Evolutionary conservation across 2,888 invertebrate species (phyloP).

Genomic region (Epiblema foenella): DNA sequence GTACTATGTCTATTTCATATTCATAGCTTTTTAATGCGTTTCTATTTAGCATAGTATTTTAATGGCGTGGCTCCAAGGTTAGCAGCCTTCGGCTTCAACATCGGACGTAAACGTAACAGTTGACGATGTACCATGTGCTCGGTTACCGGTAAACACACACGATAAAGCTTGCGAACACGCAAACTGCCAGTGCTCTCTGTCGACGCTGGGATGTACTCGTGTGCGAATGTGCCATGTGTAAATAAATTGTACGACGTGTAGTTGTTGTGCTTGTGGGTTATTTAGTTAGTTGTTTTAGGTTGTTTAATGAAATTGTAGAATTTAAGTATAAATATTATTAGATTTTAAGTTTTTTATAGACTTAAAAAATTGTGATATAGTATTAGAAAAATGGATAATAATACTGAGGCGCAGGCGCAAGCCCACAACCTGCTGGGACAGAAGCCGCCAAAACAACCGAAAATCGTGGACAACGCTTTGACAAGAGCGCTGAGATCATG

Average conservation of each 20-base stretch:
- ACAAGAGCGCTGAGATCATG: slow-evolving; percentile 72
- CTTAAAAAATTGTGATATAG: slow-evolving; percentile 31
- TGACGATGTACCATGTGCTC: slow-evolving; percentile 38
- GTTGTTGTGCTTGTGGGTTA: slow-evolving; percentile 7
- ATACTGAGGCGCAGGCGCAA: slow-evolving; percentile 65
- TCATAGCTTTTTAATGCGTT: background rate
- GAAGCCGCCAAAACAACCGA: slow-evolving; percentile 56
- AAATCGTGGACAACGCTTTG: slow-evolving; percentile 64
- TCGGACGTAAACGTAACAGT: slow-evolving; percentile 27
- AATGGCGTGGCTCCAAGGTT: slow-evolving; percentile 25
- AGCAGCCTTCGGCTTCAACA: slow-evolving; percentile 27
- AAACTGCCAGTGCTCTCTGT: slow-evolving; percentile 36
- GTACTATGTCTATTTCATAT: background rate
- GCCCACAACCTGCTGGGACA: slow-evolving; percentile 76
- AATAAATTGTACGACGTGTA: slow-evolving; percentile 18
- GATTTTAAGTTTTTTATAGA: background rate
- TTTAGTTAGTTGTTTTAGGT: background rate
- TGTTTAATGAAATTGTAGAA: background rate
- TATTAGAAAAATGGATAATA: slow-evolving; percentile 61
- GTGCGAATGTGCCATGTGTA: slow-evolving; percentile 38
- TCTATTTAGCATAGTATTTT: background rate
- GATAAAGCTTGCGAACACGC: slow-evolving; percentile 39
- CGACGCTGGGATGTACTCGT: slow-evolving; percentile 29
- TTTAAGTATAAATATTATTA: background rate
- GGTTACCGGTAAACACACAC: slow-evolving; percentile 26